A percentile compares a stretch with the other conserved stretches of the same genome.
Evolutionary conservation across 92 coral and sea anemone species (phyloP).

Genomic region (Pocillopora grandis): DNA sequence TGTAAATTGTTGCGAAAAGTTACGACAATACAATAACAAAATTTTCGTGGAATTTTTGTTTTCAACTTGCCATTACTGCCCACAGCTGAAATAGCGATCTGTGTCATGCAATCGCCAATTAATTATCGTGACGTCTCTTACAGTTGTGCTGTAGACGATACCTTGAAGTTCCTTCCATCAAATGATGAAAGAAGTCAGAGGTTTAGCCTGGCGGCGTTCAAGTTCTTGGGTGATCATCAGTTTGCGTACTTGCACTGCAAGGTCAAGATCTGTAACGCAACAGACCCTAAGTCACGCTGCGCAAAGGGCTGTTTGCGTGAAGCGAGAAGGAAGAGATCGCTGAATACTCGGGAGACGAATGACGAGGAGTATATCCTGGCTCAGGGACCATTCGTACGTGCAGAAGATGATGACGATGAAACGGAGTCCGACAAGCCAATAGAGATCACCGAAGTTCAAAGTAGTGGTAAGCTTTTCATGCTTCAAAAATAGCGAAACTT

Average conservation of each 20-base stretch:
- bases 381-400: slow-evolving; percentile 32
- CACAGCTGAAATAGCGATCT: neutral
- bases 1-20: too few relatives aligned
- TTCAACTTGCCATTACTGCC: too few relatives aligned
- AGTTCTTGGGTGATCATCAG: slow-evolving; percentile 34
- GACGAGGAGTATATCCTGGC: slow-evolving; percentile 33
- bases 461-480: neutral
- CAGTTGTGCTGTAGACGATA: slow-evolving; percentile 38
- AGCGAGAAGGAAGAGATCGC: neutral
- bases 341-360: neutral
- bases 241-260: slow-evolving; percentile 38
- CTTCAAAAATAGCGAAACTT: too few relatives aligned
- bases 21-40: too few relatives aligned
- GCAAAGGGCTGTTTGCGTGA: slow-evolving; percentile 31
- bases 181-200: slow-evolving; percentile 2
- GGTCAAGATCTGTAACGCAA: slow-evolving; percentile 24
- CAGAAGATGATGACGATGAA: neutral
- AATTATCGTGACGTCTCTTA: neutral
- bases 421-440: neutral
- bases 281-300: slow-evolving; percentile 37
- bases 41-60: too few relatives aligned
- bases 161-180: slow-evolving; percentile 9
- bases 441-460: neutral
- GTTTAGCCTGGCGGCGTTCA: slow-evolving; percentile 32
- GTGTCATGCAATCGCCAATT: neutral